Conservation (phyloP, 2,113 vertebrate genomes). For the Vombatus ursinus region DNA sequence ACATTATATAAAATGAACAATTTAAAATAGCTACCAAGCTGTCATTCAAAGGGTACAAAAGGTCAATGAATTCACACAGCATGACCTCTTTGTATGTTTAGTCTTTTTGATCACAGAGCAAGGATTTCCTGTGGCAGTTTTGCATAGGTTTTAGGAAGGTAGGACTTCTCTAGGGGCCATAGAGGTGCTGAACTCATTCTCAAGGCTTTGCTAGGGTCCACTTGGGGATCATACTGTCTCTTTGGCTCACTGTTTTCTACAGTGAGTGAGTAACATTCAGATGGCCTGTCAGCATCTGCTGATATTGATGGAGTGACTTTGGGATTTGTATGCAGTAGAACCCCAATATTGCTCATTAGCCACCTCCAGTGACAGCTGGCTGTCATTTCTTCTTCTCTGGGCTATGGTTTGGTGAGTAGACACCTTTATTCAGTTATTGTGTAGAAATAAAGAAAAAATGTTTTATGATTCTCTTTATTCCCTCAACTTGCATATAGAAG, state of each 20-base stretch:
- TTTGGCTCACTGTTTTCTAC: neutral
- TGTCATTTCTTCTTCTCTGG: neutral
- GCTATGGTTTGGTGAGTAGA: neutral
- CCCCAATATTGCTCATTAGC: neutral
- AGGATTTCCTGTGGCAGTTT: neutral
- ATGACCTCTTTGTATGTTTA: neutral
- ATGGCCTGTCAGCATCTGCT: neutral
- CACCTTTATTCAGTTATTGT: neutral
- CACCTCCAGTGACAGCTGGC: neutral
- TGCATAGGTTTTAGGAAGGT: neutral
- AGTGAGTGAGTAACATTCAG: neutral
- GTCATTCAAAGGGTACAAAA: neutral
- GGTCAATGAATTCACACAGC: neutral
- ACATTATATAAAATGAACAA: neutral
- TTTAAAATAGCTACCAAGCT: neutral
- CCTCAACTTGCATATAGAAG: neutral
- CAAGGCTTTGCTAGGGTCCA: neutral
- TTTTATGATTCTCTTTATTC: neutral
- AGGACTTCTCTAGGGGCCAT: neutral
- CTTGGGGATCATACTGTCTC: neutral
- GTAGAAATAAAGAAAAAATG: neutral
- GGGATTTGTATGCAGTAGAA: neutral
- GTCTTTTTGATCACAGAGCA: neutral
- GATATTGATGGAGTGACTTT: neutral
- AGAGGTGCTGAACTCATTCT: neutral